Base-by-base conservation (phyloP, 2,888 invertebrate species). In the Scaptomyza cyrtandrae region DNA sequence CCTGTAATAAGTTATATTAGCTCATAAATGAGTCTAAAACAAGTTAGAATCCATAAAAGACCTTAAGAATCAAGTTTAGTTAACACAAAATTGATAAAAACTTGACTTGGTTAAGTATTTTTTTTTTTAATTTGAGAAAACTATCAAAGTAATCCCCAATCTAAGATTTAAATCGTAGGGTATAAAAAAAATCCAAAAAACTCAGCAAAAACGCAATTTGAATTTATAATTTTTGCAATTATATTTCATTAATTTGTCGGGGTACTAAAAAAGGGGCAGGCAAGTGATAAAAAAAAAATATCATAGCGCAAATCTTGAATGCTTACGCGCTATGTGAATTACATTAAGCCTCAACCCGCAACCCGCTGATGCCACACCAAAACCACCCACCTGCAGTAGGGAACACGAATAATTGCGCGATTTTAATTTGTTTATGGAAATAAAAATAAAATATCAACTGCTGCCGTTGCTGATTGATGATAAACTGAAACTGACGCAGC, bases 191-290 rank as follows among this genome's bases (percentile, higher is more conserved):
- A 33, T 10, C 33, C 10, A 33, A 61, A 61, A 58, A 64, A 63
- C 48, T 67, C 56, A 39, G 52, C 58, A 77, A 66, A 66, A 76
- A 85, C 80, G 74, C 71, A 76, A 84, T 87, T 84, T 84, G 87
- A 84, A 84, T 84, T 85, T 84, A 76, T 84, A 87, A 84, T 84
- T 85, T 85, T 84, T 69, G 85, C 87, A 84, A 87, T 84, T 84
- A 84, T 87, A 66, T 81, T 66, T 74, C 85, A 83, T 86, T 86
- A 80, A 82, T 86, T 84, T 84, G 71, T 59, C 55, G 56, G 48
- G 71, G 73, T 41, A 74, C 2, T 82, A 85, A 87, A 75, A 73
- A 70, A 61, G 39, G 46, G 31, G 31, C 56, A 59, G 61, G 49
- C 78, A 78, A 81, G 71, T 82, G 76, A 81, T 81, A 81, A 79